A percentile compares a stretch with the other conserved stretches of the same genome.
Conservation (phyloP, 1,140 invertebrate genomes). For the Xylocopa sonorina region DNA sequence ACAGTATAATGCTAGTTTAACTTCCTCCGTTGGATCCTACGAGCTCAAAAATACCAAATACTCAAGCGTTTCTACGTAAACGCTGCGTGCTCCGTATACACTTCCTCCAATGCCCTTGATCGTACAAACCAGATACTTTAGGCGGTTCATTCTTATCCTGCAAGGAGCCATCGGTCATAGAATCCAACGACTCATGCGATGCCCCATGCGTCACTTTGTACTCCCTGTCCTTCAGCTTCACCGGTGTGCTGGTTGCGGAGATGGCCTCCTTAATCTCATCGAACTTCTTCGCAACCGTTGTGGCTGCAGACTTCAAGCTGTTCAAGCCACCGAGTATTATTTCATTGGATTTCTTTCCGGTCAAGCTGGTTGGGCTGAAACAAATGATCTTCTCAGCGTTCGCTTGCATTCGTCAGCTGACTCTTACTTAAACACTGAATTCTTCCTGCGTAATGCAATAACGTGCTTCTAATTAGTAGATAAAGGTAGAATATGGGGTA, state of each 20-base stretch:
- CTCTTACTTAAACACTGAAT: too few relatives aligned
- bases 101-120: too few relatives aligned
- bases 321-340: conserved; percentile 92
- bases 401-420: too few relatives aligned
- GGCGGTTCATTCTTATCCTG: conserved; percentile 78
- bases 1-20: too few relatives aligned
- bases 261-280: conserved; percentile 97
- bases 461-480: too few relatives aligned
- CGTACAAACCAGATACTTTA: conserved; percentile 72
- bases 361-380: conserved; percentile 90
- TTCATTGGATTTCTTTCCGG: conserved; percentile 94
- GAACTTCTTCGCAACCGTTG: conserved; percentile 92
- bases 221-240: conserved; percentile 85
- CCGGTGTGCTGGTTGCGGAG: conserved; percentile 91
- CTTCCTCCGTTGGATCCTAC: too few relatives aligned
- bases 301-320: conserved; percentile 93
- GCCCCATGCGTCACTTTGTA: conserved; percentile 75
- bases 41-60: too few relatives aligned
- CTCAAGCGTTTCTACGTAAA: too few relatives aligned
- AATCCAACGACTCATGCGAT: conserved; percentile 80
- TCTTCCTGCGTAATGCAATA: too few relatives aligned
- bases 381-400: background rate
- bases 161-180: conserved; percentile 78
- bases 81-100: too few relatives aligned
- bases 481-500: too few relatives aligned